Conservation (phyloP, 2,888 invertebrate species). For the Linnaemya tessellans region DNA sequence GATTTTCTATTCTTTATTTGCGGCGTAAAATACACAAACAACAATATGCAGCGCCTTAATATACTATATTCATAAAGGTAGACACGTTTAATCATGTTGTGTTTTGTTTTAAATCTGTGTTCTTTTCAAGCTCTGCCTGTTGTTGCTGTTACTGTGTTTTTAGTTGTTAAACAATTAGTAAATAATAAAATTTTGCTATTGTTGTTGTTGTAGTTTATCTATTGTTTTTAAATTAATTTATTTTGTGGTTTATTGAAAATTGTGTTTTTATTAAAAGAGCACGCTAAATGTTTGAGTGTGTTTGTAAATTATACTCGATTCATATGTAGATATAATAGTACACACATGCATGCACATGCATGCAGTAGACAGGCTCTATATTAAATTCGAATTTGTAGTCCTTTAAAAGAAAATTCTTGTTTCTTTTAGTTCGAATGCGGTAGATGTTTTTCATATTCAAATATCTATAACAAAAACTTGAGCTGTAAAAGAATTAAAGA, state of each 20-base stretch:
- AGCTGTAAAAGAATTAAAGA: too few relatives aligned
- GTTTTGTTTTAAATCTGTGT: constrained; percentile 53
- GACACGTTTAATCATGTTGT: constrained; percentile 58
- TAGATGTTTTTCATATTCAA: too few relatives aligned
- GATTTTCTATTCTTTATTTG: not conserved
- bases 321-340: too few relatives aligned
- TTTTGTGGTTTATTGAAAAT: constrained; percentile 68
- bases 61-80: constrained; percentile 31
- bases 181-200: constrained; percentile 72
- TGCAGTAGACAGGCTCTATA: not conserved
- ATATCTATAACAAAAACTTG: too few relatives aligned
- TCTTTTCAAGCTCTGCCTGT: constrained; percentile 2
- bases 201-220: constrained; percentile 71
- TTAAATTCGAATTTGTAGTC: not conserved
- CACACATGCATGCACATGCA: not conserved
- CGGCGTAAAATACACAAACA: not conserved
- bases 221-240: constrained; percentile 71
- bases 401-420: not conserved
- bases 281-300: not conserved
- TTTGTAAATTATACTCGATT: not conserved
- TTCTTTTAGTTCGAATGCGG: too few relatives aligned
- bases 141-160: constrained; percentile 37
- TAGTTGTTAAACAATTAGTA: constrained; percentile 70
- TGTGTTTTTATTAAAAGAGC: constrained; percentile 51
- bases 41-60: constrained; percentile 8